Evolutionary conservation across 2,797 vertebrate genomes (phyloP), one percentile per base, ranked within the genome.

Genomic region (Peromyscus nudipes): DNA sequence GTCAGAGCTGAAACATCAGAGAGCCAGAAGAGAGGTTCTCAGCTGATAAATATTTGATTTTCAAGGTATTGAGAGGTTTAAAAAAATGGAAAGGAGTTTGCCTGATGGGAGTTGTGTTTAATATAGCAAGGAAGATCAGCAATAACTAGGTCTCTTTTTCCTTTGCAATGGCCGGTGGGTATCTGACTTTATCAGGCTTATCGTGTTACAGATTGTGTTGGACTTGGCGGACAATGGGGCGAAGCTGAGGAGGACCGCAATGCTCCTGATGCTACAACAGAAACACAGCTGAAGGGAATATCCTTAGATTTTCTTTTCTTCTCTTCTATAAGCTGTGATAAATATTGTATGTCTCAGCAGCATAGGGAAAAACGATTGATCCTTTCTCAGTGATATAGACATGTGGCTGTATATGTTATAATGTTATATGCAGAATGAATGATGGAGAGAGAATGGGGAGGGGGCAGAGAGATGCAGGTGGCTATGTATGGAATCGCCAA

Each of bases 11-110:
- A 98, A 96, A 98, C 98, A 98, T 98, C 98, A 98, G 98, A 98
- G 98, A 96, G 96, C 49, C 96, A 98, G 98, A 97, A 98, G 97
- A 98, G 98, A 98, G 98, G 96, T 98, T 99, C 98, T 98, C 98
- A 94, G 97, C 97, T 98, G 98, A 98, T 99, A 98, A 98, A 99
- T 98, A 99, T 98, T 99, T 99, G 98, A 98, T 98, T 98, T 98
- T 98, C 97, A 98, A 98, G 98, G 98, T 98, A 98, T 97, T 97
- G 97, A 97, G 98, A 97, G 98, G 98, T 98, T 98, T 98, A 98
- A 98, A 62, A 97, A 96, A 94, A 97, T 94, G 94, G 98, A 98
- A 97, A 94, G 91, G 95, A 97, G 98, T 96, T 98, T 98, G 98
- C 96, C 98, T 98, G 96, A 97, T 98, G 97, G 98, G 98, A 98